Evolutionary conservation across 2,888 invertebrate species (phyloP).

Genomic region (Encarsia formosa): DNA sequence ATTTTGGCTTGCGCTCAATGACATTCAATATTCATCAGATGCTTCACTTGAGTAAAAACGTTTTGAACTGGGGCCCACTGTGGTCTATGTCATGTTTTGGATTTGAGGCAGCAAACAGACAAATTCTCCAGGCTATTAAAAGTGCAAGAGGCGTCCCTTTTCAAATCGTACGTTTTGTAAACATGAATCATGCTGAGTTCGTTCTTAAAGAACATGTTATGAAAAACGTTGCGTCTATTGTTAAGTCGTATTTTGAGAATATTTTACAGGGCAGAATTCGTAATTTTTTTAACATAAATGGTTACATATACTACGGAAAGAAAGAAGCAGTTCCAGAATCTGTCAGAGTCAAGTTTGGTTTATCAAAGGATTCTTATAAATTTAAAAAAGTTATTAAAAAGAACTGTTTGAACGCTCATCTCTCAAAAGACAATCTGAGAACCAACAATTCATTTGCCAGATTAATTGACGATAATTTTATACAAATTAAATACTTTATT

Average conservation of each 20-base stretch:
- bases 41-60: not conserved
- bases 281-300: too few relatives aligned
- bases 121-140: slow-evolving; percentile 3
- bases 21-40: not conserved
- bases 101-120: not conserved
- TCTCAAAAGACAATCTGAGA: too few relatives aligned
- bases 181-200: not conserved
- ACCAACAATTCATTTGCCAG: too few relatives aligned
- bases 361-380: too few relatives aligned
- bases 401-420: too few relatives aligned
- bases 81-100: not conserved
- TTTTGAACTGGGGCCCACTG: not conserved
- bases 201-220: not conserved
- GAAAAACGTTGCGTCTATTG: not conserved
- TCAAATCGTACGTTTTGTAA: not conserved
- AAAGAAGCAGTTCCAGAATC: too few relatives aligned
- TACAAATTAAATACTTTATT: too few relatives aligned
- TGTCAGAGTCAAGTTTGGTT: too few relatives aligned
- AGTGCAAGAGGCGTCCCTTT: not conserved
- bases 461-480: too few relatives aligned
- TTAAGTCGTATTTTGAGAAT: not conserved
- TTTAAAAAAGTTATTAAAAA: too few relatives aligned
- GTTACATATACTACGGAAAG: too few relatives aligned
- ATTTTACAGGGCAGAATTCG: not conserved
- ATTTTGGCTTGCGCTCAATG: not conserved